Percentiles rank a stretch among this genome's conserved stretches.
These are phyloP conservation scores for Ammospiza maritima DNA, from an alignment of 2,797 vertebrate species.

Conservation along the genomic window DNA sequence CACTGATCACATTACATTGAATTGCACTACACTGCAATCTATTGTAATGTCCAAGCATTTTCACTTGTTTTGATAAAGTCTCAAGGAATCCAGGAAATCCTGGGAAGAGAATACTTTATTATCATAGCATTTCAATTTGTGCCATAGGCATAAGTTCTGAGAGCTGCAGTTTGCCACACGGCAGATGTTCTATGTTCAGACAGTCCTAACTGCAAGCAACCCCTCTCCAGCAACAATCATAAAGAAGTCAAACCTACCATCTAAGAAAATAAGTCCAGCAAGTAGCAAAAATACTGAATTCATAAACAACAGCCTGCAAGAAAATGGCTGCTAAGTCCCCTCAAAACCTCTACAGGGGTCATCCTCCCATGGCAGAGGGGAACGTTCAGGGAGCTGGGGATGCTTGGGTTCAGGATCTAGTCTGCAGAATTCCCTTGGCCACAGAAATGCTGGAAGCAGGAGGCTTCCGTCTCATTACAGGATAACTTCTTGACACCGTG, in stretches of 20 bases:
- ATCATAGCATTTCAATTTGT: not conserved
- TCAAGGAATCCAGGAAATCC: not conserved
- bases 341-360: accelerated
- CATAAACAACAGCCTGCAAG: not conserved
- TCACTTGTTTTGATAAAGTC: not conserved
- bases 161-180: not conserved
- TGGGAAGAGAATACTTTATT: not conserved
- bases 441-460: not conserved
- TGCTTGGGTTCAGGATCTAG: too few species aligned
- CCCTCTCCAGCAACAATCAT: not conserved
- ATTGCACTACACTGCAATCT: not conserved
- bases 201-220: not conserved
- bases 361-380: not conserved
- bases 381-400: accelerated
- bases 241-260: not conserved
- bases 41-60: not conserved
- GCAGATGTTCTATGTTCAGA: not conserved
- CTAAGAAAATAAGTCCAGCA: not conserved
- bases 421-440: not conserved
- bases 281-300: not conserved
- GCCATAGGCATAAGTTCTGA: not conserved
- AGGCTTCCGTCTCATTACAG: not conserved
- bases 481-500: too few species aligned
- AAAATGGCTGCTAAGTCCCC: not conserved
- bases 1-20: not conserved